Evolutionary conservation across 1,140 invertebrate species (phyloP), one percentile per base, ranked within the genome.

Genomic region (Dolichoris vasculosae): DNA sequence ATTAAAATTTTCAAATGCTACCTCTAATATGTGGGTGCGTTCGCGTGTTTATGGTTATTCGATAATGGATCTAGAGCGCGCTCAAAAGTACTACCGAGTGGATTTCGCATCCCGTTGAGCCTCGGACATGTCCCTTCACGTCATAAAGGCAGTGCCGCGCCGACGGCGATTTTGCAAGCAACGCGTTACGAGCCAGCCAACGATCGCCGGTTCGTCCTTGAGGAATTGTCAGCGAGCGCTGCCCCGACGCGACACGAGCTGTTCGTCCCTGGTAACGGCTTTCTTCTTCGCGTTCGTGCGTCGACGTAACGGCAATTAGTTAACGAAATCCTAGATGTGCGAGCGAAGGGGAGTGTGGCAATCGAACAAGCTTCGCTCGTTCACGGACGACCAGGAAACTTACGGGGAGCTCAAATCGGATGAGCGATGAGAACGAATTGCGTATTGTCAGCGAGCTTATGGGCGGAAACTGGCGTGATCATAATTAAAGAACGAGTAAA

Each of bases 191-290:
- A 8, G 48, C 1, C 48, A 17, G 48, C 48, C 48, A 51, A 51
- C 11, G 2, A 51, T 35, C 40, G 64, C 38, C 11, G 2, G 59
- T 17, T 0, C n/a, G 76, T 85, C 84, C 78, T 85, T 81, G 78
- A 81, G 80, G 30, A 48, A 13, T 32, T 55, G 78, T 78, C 78
- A 85, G 43, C 46, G 46, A 40, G 69, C 43, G 35, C 35, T 73
- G 69, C 6, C 38, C 8, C 30, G 38, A 69, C 17, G 38, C 59
- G n/a, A n/a, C n/a, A n/a, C n/a, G n/a, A n/a, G n/a, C n/a, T n/a
- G n/a, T n/a, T n/a, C n/a, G 63, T 38, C 76, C 32, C 63, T 73
- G 43, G 48, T 64, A 26, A 82, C 38, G 55, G 63, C 82, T 83
- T 83, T 77, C 71, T 77, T 77, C 43, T 35, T n/a, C 9, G 17